Percentiles rank a stretch among this genome's conserved stretches.
Conservation (phyloP, 2,113 vertebrate genomes). For the Zapornia atra region DNA sequence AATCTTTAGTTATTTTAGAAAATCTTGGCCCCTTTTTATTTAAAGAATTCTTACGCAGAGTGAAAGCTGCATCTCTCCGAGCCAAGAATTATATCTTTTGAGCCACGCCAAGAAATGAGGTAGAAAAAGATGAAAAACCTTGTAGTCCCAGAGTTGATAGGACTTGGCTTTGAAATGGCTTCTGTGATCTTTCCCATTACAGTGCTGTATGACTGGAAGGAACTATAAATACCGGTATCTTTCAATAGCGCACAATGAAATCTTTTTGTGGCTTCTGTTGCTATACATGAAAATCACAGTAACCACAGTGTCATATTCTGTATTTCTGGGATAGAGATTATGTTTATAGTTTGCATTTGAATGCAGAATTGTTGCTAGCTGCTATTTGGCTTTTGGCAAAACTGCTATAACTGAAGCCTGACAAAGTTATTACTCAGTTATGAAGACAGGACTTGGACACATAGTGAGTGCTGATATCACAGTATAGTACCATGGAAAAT, state of each 20-base stretch:
- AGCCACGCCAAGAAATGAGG: conserved; percentile 18
- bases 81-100: conserved; percentile 31
- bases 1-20: background rate
- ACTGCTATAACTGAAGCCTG: background rate
- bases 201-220: background rate
- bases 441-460: conserved; percentile 44
- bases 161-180: conserved; percentile 18
- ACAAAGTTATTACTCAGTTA: conserved; percentile 42
- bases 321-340: background rate
- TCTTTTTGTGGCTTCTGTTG: conserved; percentile 13
- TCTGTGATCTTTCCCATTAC: conserved; percentile 18
- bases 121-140: conserved; percentile 27
- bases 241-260: background rate
- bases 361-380: background rate
- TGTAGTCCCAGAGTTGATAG: background rate
- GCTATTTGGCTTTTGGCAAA: conserved; percentile 1
- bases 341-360: background rate
- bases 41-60: background rate
- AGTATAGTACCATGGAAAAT: conserved; percentile 22
- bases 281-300: background rate
- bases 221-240: background rate
- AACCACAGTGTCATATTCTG: background rate
- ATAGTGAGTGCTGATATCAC: conserved; percentile 25
- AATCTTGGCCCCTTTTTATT: background rate
- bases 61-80: background rate